phyloP scores from a whole-genome alignment of 2,888 invertebrate species.

The Drosophila seclusa region DNA sequence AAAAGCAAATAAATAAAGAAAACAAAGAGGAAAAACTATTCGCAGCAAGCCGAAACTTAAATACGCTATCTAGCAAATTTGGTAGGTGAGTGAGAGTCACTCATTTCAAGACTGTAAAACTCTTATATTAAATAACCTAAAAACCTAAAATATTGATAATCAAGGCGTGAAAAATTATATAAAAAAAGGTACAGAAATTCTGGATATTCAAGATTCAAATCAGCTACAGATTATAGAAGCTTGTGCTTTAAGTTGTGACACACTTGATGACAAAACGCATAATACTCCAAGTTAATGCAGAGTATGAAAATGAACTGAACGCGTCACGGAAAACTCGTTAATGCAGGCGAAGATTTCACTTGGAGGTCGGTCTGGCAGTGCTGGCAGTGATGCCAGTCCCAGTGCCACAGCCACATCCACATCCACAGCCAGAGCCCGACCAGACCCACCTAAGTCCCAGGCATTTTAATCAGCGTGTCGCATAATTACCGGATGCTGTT shows the following conservation, averaged over 20 bases:
- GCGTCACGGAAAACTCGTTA: constrained; percentile 80
- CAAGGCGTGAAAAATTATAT: neutral
- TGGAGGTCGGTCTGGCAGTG: constrained; percentile 63
- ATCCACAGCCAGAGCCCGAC: constrained; percentile 32
- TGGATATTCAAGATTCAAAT: neutral
- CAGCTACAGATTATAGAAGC: neutral
- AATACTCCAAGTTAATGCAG: neutral
- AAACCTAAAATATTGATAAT: neutral
- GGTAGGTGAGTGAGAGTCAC: too few species aligned
- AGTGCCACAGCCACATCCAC: constrained; percentile 7
- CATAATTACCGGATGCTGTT: constrained; percentile 85
- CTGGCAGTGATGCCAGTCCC: neutral
- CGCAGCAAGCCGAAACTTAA: neutral
- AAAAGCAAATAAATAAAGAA: constrained; percentile 68
- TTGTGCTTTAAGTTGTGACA: neutral
- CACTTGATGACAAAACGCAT: neutral
- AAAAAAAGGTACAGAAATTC: rapidly evolving
- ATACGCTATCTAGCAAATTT: constrained; percentile 19
- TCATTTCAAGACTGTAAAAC: neutral
- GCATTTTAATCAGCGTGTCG: constrained; percentile 85
- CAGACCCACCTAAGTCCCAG: constrained; percentile 77
- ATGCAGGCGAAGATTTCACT: constrained; percentile 80
- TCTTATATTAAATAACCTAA: neutral
- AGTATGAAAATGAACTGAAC: constrained; percentile 53
- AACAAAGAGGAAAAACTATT: constrained; percentile 54